Conservation (phyloP, 2,113 vertebrate species). For the Chaetorhynchus papuensis region DNA sequence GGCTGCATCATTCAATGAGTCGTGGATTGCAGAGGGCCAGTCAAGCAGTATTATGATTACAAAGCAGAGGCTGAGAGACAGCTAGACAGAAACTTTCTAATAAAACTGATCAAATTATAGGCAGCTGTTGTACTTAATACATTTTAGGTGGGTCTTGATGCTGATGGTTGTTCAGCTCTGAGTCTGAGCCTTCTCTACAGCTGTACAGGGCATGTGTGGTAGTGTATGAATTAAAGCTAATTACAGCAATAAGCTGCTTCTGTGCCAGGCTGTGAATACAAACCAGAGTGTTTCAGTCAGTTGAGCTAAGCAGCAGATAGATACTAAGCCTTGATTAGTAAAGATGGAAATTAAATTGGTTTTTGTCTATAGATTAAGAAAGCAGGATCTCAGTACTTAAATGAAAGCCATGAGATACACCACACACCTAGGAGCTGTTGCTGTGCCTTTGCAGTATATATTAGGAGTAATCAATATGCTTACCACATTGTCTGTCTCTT, state of each 20-base stretch:
- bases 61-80: neutral
- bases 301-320: neutral
- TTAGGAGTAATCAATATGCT: constrained; percentile 22
- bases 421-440: neutral
- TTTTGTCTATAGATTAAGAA: neutral
- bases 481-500: neutral
- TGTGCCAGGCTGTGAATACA: neutral
- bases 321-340: neutral
- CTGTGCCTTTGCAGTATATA: neutral
- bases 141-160: neutral
- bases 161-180: neutral
- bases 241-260: constrained; percentile 5
- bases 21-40: neutral
- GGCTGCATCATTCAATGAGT: neutral
- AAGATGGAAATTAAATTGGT: neutral
- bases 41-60: neutral
- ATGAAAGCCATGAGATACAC: neutral
- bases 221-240: constrained; percentile 3
- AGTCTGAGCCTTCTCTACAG: neutral
- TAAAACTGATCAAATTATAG: neutral
- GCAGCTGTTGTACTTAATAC: neutral
- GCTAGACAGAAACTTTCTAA: neutral
- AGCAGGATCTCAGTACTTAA: neutral
- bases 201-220: neutral
- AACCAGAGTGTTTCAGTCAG: neutral